Conservation (phyloP, 2,113 vertebrate genomes). For the Microcebus ravelobensis region DNA sequence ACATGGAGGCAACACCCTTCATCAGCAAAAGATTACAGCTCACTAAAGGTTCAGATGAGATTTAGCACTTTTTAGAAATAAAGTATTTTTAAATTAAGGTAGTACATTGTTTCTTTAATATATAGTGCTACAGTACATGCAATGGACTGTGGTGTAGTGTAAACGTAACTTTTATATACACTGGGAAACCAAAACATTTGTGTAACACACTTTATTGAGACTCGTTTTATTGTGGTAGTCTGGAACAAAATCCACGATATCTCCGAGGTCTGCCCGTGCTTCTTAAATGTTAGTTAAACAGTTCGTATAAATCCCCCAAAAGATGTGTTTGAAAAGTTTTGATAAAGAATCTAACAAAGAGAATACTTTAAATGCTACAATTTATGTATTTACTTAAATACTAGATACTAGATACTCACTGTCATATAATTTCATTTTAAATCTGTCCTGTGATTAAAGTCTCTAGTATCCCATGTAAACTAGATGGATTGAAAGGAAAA, state of each 20-base stretch:
- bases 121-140: neutral
- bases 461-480: neutral
- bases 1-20: neutral
- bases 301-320: neutral
- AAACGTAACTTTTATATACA: neutral
- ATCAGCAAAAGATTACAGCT: neutral
- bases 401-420: neutral
- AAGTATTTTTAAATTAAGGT: neutral
- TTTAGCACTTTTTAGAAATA: neutral
- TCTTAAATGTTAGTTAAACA: neutral
- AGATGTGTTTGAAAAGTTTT: neutral
- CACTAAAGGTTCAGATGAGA: neutral
- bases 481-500: neutral
- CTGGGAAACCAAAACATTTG: neutral
- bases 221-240: neutral
- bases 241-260: neutral
- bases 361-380: neutral
- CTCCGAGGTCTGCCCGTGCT: neutral
- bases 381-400: neutral
- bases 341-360: neutral
- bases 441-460: neutral
- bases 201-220: neutral
- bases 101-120: neutral
- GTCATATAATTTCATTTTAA: neutral
- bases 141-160: neutral